Evolutionary conservation across 2,888 invertebrate genomes (phyloP).

Genomic region (Gortyna flavago): DNA sequence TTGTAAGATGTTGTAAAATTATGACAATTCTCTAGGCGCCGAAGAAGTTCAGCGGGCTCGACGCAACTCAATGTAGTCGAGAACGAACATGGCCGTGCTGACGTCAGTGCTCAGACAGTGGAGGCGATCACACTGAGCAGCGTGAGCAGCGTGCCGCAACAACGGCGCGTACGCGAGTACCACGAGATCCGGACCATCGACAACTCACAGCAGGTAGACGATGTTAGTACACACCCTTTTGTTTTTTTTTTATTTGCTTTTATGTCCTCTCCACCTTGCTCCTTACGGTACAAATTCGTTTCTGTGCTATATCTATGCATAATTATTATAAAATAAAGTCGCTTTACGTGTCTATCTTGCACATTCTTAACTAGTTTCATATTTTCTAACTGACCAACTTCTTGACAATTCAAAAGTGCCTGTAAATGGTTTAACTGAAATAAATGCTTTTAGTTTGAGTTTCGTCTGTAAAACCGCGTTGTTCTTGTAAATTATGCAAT

Average conservation of each 20-base stretch:
- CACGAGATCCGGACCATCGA: slow-evolving; percentile 78
- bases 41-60: slow-evolving; percentile 84
- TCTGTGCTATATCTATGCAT: neutral
- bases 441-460: no score
- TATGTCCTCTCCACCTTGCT: neutral
- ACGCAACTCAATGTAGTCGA: slow-evolving; percentile 77
- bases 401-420: no score
- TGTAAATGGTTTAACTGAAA: no score
- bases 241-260: slow-evolving; percentile 1
- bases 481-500: neutral
- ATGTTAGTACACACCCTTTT: slow-evolving; percentile 31
- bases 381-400: no score
- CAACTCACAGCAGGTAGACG: slow-evolving; percentile 76
- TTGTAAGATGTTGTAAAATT: neutral
- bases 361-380: no score
- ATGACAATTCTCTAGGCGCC: slow-evolving; percentile 73
- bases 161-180: slow-evolving; percentile 79
- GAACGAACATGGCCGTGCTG: slow-evolving; percentile 74
- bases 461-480: neutral
- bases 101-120: slow-evolving; percentile 73
- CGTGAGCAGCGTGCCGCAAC: slow-evolving; percentile 80
- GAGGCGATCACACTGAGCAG: slow-evolving; percentile 85
- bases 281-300: neutral
- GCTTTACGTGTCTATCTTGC: neutral
- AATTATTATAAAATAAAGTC: neutral